Evolutionary conservation across 2,113 vertebrate genomes (phyloP).

Genomic region (Telmatochromis brachygnathus): DNA sequence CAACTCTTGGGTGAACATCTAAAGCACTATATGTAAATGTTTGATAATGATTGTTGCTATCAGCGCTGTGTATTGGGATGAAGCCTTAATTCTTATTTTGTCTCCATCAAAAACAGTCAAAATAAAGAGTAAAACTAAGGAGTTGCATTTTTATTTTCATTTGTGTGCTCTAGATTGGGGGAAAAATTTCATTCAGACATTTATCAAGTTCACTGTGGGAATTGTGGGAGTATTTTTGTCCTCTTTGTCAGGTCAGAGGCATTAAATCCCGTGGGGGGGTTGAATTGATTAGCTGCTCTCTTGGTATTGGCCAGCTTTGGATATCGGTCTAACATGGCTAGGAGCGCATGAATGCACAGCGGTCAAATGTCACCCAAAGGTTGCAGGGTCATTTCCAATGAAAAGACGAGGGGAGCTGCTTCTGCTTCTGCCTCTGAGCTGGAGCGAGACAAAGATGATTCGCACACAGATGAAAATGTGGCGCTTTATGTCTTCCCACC

Average conservation of each 20-base stretch:
- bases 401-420: constrained; percentile 60
- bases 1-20: background rate
- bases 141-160: background rate
- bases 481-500: constrained; percentile 61
- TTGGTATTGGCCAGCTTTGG: constrained; percentile 52
- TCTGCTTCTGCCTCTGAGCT: constrained; percentile 22
- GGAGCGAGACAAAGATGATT: constrained; percentile 46
- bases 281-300: constrained; percentile 58
- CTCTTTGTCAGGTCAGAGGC: constrained; percentile 49
- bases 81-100: background rate
- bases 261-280: constrained; percentile 31
- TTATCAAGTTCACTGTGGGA: constrained; percentile 45
- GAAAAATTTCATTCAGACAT: background rate
- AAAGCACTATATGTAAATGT: constrained; percentile 32
- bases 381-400: constrained; percentile 64
- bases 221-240: constrained; percentile 39
- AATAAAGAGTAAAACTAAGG: constrained; percentile 32
- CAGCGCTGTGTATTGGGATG: background rate
- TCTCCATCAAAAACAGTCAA: background rate
- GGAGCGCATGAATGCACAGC: constrained; percentile 51
- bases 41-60: background rate
- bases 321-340: constrained; percentile 8
- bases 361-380: constrained; percentile 72
- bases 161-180: background rate
- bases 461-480: constrained; percentile 51